A percentile compares a stretch with the other conserved stretches of the same genome.
phyloP scores from a whole-genome alignment of 2,888 invertebrate genomes.

The Epistrophe eligans region DNA sequence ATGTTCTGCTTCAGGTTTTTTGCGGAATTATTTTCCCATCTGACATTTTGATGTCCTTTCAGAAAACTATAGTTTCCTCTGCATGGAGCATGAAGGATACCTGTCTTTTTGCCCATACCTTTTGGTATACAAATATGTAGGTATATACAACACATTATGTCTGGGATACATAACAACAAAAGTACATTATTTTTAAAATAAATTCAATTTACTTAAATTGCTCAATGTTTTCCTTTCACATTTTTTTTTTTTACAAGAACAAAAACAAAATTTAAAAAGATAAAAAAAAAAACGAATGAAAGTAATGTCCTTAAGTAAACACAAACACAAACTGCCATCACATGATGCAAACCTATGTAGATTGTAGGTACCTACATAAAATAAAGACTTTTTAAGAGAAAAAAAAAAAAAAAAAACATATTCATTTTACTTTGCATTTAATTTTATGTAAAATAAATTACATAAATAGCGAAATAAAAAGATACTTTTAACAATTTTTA shows the following conservation, averaged over 20 bases:
- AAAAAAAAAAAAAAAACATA: constrained; percentile 10
- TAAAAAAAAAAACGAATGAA: constrained; percentile 2
- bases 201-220: constrained; percentile 52
- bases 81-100: neutral
- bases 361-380: neutral
- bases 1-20: neutral
- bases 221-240: constrained; percentile 2
- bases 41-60: constrained; percentile 2
- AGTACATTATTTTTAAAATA: constrained; percentile 27
- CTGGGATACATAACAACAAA: neutral
- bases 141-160: no score
- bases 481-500: constrained; percentile 6
- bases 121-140: no score
- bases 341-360: neutral
- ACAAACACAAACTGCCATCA: constrained; percentile 14
- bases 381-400: neutral
- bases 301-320: constrained; percentile 42
- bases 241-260: neutral
- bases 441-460: constrained; percentile 65
- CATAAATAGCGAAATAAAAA: constrained; percentile 49
- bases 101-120: neutral
- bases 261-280: neutral
- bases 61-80: neutral
- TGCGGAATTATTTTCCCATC: neutral
- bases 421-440: constrained; percentile 50